Conservation (phyloP, 2,888 invertebrate genomes). For the Luperina testacea region DNA sequence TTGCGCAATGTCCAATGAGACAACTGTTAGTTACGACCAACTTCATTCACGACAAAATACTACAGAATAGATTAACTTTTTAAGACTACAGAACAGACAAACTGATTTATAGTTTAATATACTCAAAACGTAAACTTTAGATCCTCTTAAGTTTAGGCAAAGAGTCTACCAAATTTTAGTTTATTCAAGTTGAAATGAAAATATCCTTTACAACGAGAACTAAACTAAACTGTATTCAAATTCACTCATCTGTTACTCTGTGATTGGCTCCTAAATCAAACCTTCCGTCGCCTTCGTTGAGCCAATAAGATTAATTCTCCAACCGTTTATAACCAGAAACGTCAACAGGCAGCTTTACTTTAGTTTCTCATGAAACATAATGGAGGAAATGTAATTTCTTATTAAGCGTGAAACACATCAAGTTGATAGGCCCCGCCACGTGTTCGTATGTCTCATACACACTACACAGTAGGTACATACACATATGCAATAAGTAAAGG, state of each 20-base stretch:
- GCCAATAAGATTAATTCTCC: slow-evolving; percentile 28
- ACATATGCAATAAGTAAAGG: slow-evolving; percentile 61
- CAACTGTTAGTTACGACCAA: neutral
- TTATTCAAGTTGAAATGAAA: neutral
- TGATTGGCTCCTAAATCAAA: slow-evolving; percentile 30
- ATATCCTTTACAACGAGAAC: neutral
- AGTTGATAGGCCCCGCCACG: slow-evolving; percentile 52
- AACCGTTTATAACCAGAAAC: slow-evolving; percentile 9
- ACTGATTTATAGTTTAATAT: neutral
- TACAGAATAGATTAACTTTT: neutral
- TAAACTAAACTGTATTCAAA: neutral
- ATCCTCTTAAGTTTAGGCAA: neutral
- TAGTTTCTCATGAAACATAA: slow-evolving; percentile 46
- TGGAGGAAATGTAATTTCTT: slow-evolving; percentile 54
- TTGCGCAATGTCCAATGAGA: slow-evolving; percentile 39
- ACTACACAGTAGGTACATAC: slow-evolving; percentile 40
- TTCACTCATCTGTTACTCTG: slow-evolving; percentile 2
- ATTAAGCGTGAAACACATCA: slow-evolving; percentile 52
- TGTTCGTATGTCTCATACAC: slow-evolving; percentile 53
- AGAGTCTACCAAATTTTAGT: neutral
- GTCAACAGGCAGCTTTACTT: slow-evolving; percentile 1
- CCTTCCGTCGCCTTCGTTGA: neutral
- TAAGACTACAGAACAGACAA: neutral
- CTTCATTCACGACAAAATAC: neutral
- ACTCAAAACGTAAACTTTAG: neutral